phyloP scores from a whole-genome alignment of 64 coral and sea anemone genomes.

The Trachythela sp. region DNA sequence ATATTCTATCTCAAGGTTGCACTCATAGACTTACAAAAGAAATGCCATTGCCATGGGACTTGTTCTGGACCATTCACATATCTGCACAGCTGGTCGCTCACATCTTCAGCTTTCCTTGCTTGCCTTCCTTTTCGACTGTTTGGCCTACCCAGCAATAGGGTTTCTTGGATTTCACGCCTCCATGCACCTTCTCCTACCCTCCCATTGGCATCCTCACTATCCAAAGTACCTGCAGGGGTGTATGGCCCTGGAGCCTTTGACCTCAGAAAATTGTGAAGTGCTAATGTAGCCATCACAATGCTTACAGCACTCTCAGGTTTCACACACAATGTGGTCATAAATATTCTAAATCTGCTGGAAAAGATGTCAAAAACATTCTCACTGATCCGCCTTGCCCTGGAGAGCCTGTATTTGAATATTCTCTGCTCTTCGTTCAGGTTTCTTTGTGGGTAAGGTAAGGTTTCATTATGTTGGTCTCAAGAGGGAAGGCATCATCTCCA shows the following conservation, averaged over 20 bases:
- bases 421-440: slow-evolving; percentile 37
- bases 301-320: slow-evolving; percentile 21
- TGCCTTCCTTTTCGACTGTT: no score
- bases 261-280: slow-evolving; percentile 48
- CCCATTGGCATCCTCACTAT: neutral
- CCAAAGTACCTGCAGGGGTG: neutral
- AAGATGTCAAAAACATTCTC: slow-evolving; percentile 25
- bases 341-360: neutral
- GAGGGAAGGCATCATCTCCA: slow-evolving; percentile 55
- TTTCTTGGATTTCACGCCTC: neutral
- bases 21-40: no score
- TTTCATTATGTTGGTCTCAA: slow-evolving; percentile 43
- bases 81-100: no score
- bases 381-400: neutral
- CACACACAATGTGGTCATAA: neutral
- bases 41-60: no score
- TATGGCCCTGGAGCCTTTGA: neutral
- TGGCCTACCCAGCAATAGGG: no score
- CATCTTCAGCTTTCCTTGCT: no score
- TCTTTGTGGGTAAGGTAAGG: slow-evolving; percentile 44
- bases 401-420: neutral
- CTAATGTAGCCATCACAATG: slow-evolving; percentile 38
- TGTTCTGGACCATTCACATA: no score
- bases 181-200: neutral
- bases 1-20: no score